These are phyloP conservation scores for Orussus abietinus DNA, from an alignment of 1,140 invertebrate genomes.

Conservation along the genomic window DNA sequence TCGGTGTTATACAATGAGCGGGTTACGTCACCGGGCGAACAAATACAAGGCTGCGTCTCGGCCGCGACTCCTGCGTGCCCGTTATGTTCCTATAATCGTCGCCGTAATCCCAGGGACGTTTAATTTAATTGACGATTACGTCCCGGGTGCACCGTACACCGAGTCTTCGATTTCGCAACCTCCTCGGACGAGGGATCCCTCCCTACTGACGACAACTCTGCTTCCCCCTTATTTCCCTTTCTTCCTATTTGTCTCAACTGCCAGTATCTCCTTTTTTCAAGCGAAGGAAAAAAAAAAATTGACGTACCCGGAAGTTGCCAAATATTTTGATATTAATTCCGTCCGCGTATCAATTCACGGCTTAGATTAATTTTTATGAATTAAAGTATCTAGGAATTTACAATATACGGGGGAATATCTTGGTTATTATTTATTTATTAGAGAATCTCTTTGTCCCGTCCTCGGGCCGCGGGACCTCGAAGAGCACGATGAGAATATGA, in stretches of 20 bases:
- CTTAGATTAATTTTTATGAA: no score
- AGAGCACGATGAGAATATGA: conserved; percentile 11
- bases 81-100: conserved; percentile 34
- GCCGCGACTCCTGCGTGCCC: conserved; percentile 17
- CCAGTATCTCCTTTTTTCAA: background rate
- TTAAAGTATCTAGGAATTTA: no score
- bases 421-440: no score
- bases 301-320: no score
- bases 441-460: no score
- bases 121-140: conserved; percentile 36
- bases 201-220: no score
- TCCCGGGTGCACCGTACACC: conserved; percentile 11
- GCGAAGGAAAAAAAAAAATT: no score
- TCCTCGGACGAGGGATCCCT: no score
- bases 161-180: conserved; percentile 26
- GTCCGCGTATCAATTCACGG: no score
- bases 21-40: conserved; percentile 29
- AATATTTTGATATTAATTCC: no score
- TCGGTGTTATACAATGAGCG: conserved; percentile 34
- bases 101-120: conserved; percentile 24
- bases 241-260: background rate
- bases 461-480: no score
- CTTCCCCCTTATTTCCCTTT: background rate
- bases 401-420: no score
- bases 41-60: conserved; percentile 35